These are phyloP conservation scores for Camptogramma bilineatum DNA, from an alignment of 2,888 invertebrate species.

Conservation along the genomic window DNA sequence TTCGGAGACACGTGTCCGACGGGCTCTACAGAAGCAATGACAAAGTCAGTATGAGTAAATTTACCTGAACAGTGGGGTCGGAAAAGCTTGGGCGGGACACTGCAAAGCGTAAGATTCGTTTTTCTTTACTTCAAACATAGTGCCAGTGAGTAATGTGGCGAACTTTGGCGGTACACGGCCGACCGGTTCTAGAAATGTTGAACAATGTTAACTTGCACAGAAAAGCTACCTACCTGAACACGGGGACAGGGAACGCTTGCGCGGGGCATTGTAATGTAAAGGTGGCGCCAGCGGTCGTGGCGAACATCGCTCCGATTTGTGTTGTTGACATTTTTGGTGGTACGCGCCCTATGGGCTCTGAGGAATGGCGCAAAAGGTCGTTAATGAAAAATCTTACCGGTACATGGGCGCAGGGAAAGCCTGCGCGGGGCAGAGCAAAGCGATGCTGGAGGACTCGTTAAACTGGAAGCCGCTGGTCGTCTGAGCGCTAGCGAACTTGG, in stretches of 20 bases:
- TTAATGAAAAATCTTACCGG: constrained; percentile 86
- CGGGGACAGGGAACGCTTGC: constrained; percentile 86
- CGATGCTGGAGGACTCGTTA: constrained; percentile 78
- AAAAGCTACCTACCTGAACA: constrained; percentile 74
- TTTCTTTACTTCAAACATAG: constrained; percentile 84
- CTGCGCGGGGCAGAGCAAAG: constrained; percentile 89
- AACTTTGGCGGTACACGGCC: constrained; percentile 84
- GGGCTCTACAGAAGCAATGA: constrained; percentile 83
- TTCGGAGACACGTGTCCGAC: constrained; percentile 89
- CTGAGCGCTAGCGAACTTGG: constrained; percentile 86
- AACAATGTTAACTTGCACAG: constrained; percentile 51
- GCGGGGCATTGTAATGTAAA: constrained; percentile 89
- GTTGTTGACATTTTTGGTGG: constrained; percentile 74
- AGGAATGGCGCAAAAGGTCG: constrained; percentile 64
- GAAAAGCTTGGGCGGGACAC: constrained; percentile 90
- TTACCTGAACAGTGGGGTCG: constrained; percentile 85
- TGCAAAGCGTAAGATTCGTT: constrained; percentile 77
- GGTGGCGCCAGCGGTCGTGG: constrained; percentile 74
- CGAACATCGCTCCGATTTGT: constrained; percentile 86
- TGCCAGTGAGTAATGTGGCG: constrained; percentile 80
- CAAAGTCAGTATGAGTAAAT: constrained; percentile 38
- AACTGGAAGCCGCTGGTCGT: constrained; percentile 88
- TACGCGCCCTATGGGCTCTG: constrained; percentile 79
- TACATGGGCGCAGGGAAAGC: constrained; percentile 89
- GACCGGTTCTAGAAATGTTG: constrained; percentile 69